Conservation (phyloP, 2,888 invertebrate species). For the Ennomos erosarius region DNA sequence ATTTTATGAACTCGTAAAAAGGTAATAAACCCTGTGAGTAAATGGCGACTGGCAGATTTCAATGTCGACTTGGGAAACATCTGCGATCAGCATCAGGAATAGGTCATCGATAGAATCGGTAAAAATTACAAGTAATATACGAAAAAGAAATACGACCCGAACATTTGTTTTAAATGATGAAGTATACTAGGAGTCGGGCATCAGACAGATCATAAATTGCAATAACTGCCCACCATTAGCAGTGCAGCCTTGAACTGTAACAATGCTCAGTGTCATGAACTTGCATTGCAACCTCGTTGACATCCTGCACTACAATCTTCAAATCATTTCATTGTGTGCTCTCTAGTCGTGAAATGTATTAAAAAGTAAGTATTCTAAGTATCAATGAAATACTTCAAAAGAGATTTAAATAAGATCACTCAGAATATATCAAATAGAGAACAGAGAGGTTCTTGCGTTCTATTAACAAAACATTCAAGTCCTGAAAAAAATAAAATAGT, state of each 20-base stretch:
- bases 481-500: too few species aligned
- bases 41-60: slow-evolving; percentile 23
- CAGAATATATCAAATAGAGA: too few species aligned
- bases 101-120: slow-evolving; percentile 4
- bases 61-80: slow-evolving; percentile 19
- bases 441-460: too few species aligned
- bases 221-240: slow-evolving; percentile 1
- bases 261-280: slow-evolving; percentile 7
- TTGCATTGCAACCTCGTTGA: slow-evolving; percentile 6
- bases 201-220: neutral
- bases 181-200: neutral
- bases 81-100: slow-evolving; percentile 18
- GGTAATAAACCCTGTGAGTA: slow-evolving; percentile 25
- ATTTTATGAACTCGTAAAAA: slow-evolving; percentile 34
- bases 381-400: too few species aligned
- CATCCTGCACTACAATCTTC: neutral
- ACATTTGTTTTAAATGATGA: too few species aligned
- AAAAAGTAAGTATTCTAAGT: too few species aligned
- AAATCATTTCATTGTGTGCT: neutral
- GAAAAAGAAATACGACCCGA: too few species aligned
- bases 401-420: too few species aligned
- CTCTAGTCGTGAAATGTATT: too few species aligned
- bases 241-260: slow-evolving; percentile 8
- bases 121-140: neutral
- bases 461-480: too few species aligned